Base-by-base conservation (phyloP, 2,797 vertebrate species). In the Psittacula derbiana region DNA sequence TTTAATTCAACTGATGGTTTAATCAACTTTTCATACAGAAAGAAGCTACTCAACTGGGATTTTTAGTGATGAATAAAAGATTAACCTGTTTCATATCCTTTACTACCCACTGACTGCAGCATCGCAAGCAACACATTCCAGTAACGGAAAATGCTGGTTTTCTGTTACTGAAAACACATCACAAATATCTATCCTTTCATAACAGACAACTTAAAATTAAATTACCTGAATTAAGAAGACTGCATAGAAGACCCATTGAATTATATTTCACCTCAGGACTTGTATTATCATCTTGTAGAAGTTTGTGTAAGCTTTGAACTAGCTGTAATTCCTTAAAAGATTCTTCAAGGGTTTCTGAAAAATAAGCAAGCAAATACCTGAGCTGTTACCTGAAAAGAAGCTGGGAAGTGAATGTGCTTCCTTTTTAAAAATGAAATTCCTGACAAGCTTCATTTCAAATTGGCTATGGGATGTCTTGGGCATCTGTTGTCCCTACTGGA, bases 181-280 rank as follows among this genome's bases (percentile, higher is more conserved):
- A 64, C n/a, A 91, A 58, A 49, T 70, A 33, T 1, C 11, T 8
- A 8, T 87, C 36, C 18, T 62, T 69, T 61, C 24, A 40, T 58
- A 58, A 65, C 11, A 55, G 25, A 70, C 20, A 79, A n/a, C 12
- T 57, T 41, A 47, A 90, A 58, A 23, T 80, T 10, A 66, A 46
- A 50, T 92, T 98, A 99, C 99, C 97, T 94, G 98, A 98, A 93
- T 98, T 98, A 82, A 98, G 97, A 92, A 99, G 98, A 94, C 98
- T 98, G 98, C 98, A 98, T 97, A 99, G 91, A 83, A 99, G 98
- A 43, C 98, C 97, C 88, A 99, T 96, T 80, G 98, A 97, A 73
- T 98, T 99, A 94, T 98, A 98, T 97, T 99, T 99, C 97, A 99
- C 98, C 80, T 99, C 99, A 8, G 98, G 98, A 5, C 98, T 98